Evolutionary conservation across 2,113 vertebrate genomes (phyloP).

Genomic region (Pelecanoides urinatrix): DNA sequence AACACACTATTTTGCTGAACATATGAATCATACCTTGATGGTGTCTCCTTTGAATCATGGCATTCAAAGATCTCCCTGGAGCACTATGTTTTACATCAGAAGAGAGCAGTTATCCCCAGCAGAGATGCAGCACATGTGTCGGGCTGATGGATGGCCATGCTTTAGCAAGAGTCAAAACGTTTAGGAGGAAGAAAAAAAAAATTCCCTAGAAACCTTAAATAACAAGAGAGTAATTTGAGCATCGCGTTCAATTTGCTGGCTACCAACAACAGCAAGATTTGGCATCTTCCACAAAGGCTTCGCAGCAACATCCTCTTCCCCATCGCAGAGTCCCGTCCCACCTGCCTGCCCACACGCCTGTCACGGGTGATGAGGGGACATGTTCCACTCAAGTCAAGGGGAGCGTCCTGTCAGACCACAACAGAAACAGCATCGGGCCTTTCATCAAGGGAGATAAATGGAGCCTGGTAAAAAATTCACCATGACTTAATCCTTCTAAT

Average conservation of each 20-base stretch:
- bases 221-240: neutral
- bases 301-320: neutral
- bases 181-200: neutral
- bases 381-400: neutral
- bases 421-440: neutral
- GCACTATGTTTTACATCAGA: conserved; percentile 12
- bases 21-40: conserved; percentile 42
- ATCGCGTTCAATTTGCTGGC: neutral
- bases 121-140: neutral
- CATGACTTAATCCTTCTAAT: neutral
- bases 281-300: neutral
- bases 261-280: neutral
- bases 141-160: conserved; percentile 29
- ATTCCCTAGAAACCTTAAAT: neutral
- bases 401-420: neutral
- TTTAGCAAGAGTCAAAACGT: neutral
- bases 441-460: neutral
- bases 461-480: neutral
- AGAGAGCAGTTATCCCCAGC: conserved; percentile 30
- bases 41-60: conserved; percentile 21
- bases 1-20: neutral
- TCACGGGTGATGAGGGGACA: rapidly evolving
- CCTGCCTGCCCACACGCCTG: neutral
- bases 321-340: neutral
- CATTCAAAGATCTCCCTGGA: conserved; percentile 35